Percentiles rank a stretch among this genome's conserved stretches.
phyloP scores from a whole-genome alignment of 2,888 invertebrate species.

The Melinaea marsaeus region DNA sequence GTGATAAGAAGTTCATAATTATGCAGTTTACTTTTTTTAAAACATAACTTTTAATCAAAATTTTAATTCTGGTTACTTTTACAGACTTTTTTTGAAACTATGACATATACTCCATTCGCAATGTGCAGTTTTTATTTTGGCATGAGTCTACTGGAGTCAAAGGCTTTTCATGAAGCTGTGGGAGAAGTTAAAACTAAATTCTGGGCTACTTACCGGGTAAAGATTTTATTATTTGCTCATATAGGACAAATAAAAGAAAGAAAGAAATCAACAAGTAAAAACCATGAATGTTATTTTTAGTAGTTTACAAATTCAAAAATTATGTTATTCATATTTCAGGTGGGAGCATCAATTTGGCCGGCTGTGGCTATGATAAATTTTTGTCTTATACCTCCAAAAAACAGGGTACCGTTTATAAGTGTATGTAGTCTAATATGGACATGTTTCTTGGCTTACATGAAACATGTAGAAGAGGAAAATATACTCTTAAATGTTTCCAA shows the following conservation, averaged over 20 bases:
- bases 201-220: conserved; percentile 85
- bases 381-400: conserved; percentile 82
- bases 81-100: conserved; percentile 85
- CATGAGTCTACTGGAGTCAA: conserved; percentile 85
- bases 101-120: conserved; percentile 86
- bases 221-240: not conserved
- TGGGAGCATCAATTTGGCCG: conserved; percentile 86
- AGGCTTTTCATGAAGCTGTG: conserved; percentile 79
- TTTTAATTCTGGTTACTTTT: conserved; percentile 33
- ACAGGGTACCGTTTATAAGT: conserved; percentile 87
- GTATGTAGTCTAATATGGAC: conserved; percentile 88
- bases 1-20: no score
- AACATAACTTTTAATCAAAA: conserved; percentile 8
- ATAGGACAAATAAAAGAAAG: no score
- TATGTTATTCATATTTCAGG: conserved; percentile 63
- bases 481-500: conserved; percentile 30
- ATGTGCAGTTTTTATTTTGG: conserved; percentile 87
- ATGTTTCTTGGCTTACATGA: conserved; percentile 89
- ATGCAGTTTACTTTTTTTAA: not conserved
- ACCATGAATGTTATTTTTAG: not conserved
- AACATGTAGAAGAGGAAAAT: conserved; percentile 74
- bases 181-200: conserved; percentile 85
- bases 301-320: conserved; percentile 2
- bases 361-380: conserved; percentile 86
- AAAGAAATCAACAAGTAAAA: no score